These are phyloP conservation scores for Rallus limicola DNA, from an alignment of 2,113 vertebrate genomes.

Conservation along the genomic window DNA sequence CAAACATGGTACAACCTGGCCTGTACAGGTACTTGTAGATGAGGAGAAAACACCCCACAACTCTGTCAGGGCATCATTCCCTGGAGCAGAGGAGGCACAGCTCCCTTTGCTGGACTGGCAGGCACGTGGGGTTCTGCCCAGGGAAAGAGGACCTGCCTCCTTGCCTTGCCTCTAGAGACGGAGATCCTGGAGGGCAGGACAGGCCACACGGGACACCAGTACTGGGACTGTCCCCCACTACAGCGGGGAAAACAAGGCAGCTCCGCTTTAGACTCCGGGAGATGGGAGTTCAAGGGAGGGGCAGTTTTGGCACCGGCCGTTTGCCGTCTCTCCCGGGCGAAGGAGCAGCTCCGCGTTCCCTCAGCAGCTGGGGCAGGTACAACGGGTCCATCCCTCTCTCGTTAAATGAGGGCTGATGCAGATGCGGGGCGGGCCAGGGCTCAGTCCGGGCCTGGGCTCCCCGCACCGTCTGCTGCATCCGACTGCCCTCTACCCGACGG, in stretches of 20 bases:
- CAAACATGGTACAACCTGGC: neutral
- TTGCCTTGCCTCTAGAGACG: neutral
- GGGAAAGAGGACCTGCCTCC: neutral
- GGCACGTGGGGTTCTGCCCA: neutral
- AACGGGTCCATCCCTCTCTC: neutral
- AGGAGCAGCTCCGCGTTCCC: neutral
- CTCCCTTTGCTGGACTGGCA: neutral
- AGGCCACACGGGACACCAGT: neutral
- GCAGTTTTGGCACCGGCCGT: neutral
- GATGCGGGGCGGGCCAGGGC: neutral
- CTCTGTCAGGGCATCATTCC: neutral
- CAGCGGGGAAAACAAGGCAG: neutral
- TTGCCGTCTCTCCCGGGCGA: rapidly evolving
- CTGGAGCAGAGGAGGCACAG: neutral
- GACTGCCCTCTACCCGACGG: conserved; percentile 58
- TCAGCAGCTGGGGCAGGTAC: neutral
- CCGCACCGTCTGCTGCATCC: neutral
- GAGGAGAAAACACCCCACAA: rapidly evolving
- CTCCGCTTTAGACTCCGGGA: neutral
- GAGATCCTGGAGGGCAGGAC: neutral
- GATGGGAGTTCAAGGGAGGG: neutral
- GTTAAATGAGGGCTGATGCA: neutral
- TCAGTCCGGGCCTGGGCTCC: neutral
- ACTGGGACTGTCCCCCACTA: neutral
- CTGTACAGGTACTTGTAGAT: neutral